phyloP scores from a whole-genome alignment of 1,140 invertebrate genomes.

The Bilobella aurantiaca region DNA sequence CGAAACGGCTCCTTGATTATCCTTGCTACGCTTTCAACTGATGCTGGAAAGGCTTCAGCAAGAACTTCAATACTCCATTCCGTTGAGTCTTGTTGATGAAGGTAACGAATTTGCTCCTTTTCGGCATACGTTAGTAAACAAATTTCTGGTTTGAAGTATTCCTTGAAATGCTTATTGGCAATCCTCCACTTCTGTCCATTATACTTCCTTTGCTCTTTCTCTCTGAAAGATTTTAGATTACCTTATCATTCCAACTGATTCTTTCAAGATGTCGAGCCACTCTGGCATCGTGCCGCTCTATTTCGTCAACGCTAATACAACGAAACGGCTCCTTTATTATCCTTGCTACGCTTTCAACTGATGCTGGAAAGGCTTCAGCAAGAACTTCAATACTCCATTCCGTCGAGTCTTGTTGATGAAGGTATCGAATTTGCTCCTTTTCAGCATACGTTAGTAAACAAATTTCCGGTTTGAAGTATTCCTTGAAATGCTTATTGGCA shows the following conservation, averaged over 20 bases:
- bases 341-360: slow-evolving; percentile 41
- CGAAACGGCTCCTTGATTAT: slow-evolving; percentile 11
- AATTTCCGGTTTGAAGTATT: slow-evolving; percentile 41
- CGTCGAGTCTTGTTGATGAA: slow-evolving; percentile 54
- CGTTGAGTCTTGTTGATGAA: slow-evolving; percentile 54
- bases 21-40: slow-evolving; percentile 41
- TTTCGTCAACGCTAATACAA: slow-evolving; percentile 9
- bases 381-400: slow-evolving; percentile 62
- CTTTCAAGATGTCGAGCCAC: slow-evolving; percentile 5
- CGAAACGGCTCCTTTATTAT: slow-evolving; percentile 11
- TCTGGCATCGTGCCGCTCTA: slow-evolving; percentile 13
- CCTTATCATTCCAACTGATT: background rate
- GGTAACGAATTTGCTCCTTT: slow-evolving; percentile 64
- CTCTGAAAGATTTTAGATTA: slow-evolving; percentile 8
- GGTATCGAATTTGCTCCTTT: slow-evolving; percentile 64
- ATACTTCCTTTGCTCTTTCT: background rate
- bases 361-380: slow-evolving; percentile 66
- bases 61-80: slow-evolving; percentile 62
- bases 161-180: slow-evolving; percentile 56
- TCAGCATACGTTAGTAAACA: slow-evolving; percentile 72
- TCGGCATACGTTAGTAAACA: slow-evolving; percentile 72
- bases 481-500: slow-evolving; percentile 56
- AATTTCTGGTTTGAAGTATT: slow-evolving; percentile 41
- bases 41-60: slow-evolving; percentile 66
- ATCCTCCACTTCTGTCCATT: background rate